Evolutionary conservation across 2,888 invertebrate genomes (phyloP), one percentile per base, ranked within the genome.

Genomic region (Latrodectus hesperus): DNA sequence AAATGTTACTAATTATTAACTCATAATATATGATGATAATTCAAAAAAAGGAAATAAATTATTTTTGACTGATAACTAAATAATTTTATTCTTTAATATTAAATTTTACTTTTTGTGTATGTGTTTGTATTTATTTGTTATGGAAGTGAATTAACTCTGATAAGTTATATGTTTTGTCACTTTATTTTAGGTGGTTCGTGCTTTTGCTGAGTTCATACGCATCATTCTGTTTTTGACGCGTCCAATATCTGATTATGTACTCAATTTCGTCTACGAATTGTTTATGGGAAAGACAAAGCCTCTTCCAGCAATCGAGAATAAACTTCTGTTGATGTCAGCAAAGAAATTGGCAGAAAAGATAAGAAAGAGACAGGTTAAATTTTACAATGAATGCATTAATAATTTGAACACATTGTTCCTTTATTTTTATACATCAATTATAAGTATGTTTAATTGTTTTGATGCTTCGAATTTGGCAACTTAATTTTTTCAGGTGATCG

Each of bases 311-410:
- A 91, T 92, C 6, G 90, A 89, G 12, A 90, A 92, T 78, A 90
- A 91, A 51, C 85, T 93, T 6, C 90, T 93, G 38, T 90, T 92
- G 12, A 90, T 91, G 75, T 91, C 91, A 89, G 92, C 92, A 1
- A 90, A 90, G 9, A 84, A 90, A 51, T 90, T 93, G 14, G 91
- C 92, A 1, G 89, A 90, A 51, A 91, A 91, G 88, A 92, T 93
- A 38, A 90, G 92, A 76, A 90, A 89, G 14, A 91, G 91, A 89
- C 90, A 92, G 91, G 92, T 92, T 90, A 53, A 38, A 9, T 12
- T 11, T 53, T n/a, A 11, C 1, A 60, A 16, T 38, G 4, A 38
- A 38, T 38, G 38, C 0, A 10, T 60, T 60, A 16, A 12, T 4
- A 64, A n/a, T 64, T 64, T 9, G 16, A 8, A 64, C 64, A 14